phyloP scores from a whole-genome alignment of 1,140 invertebrate genomes.

The Drosophila persimilis region DNA sequence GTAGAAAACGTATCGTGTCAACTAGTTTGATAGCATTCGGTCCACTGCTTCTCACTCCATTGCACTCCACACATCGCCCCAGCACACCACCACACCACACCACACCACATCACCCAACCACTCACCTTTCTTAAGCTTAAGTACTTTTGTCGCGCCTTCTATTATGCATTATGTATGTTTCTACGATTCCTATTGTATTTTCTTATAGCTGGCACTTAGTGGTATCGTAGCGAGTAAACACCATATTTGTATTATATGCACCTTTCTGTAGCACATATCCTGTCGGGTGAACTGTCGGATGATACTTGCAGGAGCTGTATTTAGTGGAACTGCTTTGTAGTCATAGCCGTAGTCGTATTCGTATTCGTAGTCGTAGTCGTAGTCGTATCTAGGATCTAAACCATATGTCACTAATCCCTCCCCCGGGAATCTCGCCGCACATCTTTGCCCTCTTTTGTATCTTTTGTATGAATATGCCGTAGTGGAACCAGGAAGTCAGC shows the following conservation, averaged over 20 bases:
- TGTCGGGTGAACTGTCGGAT: conserved; percentile 57
- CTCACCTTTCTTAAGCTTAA: neutral
- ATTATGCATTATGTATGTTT: conserved; percentile 27
- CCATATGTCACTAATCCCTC: conserved; percentile 22
- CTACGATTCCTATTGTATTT: conserved; percentile 50
- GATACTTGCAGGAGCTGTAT: conserved; percentile 57
- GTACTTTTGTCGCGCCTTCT: too few species aligned
- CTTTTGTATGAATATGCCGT: conserved; percentile 6
- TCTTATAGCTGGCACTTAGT: conserved; percentile 64
- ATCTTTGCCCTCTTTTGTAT: conserved; percentile 1
- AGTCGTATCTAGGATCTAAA: conserved; percentile 1
- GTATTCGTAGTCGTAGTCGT: neutral
- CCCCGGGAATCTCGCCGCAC: neutral
- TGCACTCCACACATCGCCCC: too few species aligned
- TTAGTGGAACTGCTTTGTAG: conserved; percentile 48
- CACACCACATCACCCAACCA: neutral
- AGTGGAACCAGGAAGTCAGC: too few species aligned
- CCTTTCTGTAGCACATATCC: conserved; percentile 56
- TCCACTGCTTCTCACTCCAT: too few species aligned
- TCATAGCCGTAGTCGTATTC: neutral
- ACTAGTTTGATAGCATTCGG: too few species aligned
- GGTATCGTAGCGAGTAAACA: conserved; percentile 50
- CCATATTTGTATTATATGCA: conserved; percentile 73
- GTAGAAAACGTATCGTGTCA: too few species aligned
- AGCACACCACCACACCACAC: too few species aligned